Evolutionary conservation across 2,113 vertebrate genomes (phyloP).

Genomic region (Uria aalge): DNA sequence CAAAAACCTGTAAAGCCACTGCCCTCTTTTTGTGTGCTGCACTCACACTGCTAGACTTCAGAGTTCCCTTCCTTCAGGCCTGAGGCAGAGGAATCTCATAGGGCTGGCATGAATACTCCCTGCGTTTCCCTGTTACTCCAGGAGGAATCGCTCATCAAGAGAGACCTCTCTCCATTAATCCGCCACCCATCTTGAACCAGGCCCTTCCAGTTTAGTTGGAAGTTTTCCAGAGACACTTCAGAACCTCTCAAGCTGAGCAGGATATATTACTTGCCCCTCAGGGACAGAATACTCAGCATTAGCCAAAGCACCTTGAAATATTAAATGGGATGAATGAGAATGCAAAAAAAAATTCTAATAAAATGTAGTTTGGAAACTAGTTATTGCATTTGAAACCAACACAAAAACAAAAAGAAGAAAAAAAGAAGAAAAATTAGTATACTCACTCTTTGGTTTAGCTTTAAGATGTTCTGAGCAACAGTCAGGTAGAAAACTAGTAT

Average conservation of each 20-base stretch:
- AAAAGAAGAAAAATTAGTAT: background rate
- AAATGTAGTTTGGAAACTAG: background rate
- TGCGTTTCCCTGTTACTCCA: background rate
- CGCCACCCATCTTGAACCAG: background rate
- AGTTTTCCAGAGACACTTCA: background rate
- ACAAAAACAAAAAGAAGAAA: background rate
- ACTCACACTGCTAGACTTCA: background rate
- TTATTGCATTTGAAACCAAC: background rate
- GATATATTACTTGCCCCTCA: background rate
- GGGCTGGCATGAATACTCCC: background rate
- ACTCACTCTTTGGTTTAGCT: background rate
- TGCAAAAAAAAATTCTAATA: background rate
- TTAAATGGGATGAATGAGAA: background rate
- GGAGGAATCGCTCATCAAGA: background rate
- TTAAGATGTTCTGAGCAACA: background rate
- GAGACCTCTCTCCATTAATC: background rate
- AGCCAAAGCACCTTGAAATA: background rate
- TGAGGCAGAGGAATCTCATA: background rate
- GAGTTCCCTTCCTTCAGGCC: background rate
- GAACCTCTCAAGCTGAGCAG: background rate
- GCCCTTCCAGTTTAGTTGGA: background rate
- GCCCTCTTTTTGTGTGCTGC: background rate
- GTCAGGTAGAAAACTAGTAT: background rate
- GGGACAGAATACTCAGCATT: background rate
- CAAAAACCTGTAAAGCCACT: background rate